Evolutionary conservation across 1,140 invertebrate genomes (phyloP).

Genomic region (Cryptotermes secundus): DNA sequence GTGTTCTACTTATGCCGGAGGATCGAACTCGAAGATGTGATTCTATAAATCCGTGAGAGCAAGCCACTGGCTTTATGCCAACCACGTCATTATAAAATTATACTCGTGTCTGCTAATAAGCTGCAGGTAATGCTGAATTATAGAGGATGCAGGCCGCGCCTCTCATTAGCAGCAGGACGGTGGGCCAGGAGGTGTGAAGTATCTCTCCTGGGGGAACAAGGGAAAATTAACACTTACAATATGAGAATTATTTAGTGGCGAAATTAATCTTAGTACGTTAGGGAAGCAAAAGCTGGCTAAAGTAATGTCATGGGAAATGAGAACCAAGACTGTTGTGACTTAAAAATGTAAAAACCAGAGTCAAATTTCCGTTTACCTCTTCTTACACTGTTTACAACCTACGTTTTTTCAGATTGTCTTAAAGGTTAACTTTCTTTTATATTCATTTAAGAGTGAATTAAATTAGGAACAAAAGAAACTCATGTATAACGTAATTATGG

Average conservation of each 20-base stretch:
- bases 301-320: neutral
- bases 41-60: no score
- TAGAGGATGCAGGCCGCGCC: neutral
- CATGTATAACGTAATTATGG: no score
- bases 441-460: no score
- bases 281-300: neutral
- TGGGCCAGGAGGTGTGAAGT: neutral
- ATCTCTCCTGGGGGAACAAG: neutral
- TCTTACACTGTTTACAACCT: no score
- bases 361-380: no score
- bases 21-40: no score
- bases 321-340: neutral
- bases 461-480: neutral
- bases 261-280: neutral
- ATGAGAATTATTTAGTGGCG: neutral
- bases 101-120: neutral
- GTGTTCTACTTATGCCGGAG: no score
- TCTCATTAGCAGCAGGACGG: neutral
- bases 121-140: slow-evolving; percentile 4
- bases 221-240: slow-evolving; percentile 2
- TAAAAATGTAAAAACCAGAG: no score
- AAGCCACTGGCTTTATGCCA: no score
- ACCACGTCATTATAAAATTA: no score
- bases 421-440: no score
- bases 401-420: no score